Evolutionary conservation across 2,888 invertebrate species (phyloP), one percentile per base, ranked within the genome.

Genomic region (Eupithecia vulgata): DNA sequence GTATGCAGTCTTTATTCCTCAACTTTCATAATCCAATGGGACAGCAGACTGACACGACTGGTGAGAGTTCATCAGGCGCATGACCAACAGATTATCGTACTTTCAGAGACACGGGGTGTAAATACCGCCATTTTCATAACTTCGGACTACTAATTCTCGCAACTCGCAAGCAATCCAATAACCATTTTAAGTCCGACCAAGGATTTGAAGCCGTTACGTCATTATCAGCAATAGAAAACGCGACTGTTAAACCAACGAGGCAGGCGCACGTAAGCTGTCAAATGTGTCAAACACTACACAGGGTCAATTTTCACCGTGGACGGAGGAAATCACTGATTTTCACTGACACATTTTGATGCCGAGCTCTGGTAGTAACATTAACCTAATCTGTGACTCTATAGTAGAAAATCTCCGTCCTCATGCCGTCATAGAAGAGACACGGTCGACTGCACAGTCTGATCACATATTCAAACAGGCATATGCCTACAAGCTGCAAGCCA

Each of bases 401-500:
- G 48, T 48, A n/a, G 10, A 25, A 57, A 57, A 57, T 4, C 21
- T 25, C 25, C 52, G 3, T 25, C 21, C n/a, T n/a, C 21, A 57
- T 57, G 13, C 25, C 25, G 57, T 57, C 57, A 57, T 57, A 57
- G 57, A 57, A 8, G 57, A 42, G 34, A 42, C 40, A 30, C 21
- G 25, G 25, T 25, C 57, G 25, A 57, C 12, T 57, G 57, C 25
- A 12, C 57, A 57, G 57, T 25, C 12, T 21, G 52, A 52, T 52
- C 52, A 52, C 10, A 25, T 57, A 57, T 57, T 21, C 57, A 25
- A 57, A 57, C 57, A 57, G 13, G 21, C 21, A 57, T 25, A 21
- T 57, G 57, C 57, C 57, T 57, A 57, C 57, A 57, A 57, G 57
- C 57, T 57, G 25, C 25, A 25, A 57, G 57, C 57, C 57, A 57